Percentiles rank a stretch among this genome's conserved stretches.
phyloP scores from a whole-genome alignment of 2,888 invertebrate genomes.

The Heliconius cydno region DNA sequence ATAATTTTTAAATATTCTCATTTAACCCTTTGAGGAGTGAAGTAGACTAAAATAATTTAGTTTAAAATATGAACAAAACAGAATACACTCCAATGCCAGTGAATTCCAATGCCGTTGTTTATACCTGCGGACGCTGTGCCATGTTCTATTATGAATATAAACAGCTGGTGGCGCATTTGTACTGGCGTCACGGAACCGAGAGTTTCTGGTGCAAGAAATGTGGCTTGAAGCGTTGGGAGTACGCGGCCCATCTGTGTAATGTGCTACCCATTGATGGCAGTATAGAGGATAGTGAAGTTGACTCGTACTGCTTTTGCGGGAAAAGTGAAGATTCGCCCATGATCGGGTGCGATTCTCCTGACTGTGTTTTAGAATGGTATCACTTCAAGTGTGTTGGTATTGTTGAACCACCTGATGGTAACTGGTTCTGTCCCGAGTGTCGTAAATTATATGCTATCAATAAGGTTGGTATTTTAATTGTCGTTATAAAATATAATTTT shows the following conservation, averaged over 20 bases:
- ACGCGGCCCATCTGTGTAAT: slow-evolving; percentile 65
- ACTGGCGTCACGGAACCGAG: slow-evolving; percentile 72
- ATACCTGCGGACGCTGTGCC: slow-evolving; percentile 62
- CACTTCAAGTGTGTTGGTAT: slow-evolving; percentile 69
- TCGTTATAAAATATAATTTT: background rate
- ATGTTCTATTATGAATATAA: slow-evolving; percentile 64
- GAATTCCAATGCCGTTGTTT: slow-evolving; percentile 39
- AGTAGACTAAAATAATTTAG: background rate
- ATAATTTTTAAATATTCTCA: background rate
- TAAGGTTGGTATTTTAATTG: background rate
- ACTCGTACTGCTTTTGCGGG: slow-evolving; percentile 64
- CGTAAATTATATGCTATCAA: slow-evolving; percentile 15
- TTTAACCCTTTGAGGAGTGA: slow-evolving; percentile 20
- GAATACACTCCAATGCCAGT: slow-evolving; percentile 2
- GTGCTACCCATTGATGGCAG: slow-evolving; percentile 62
- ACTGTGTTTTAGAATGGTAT: slow-evolving; percentile 64
- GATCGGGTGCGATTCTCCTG: slow-evolving; percentile 68
- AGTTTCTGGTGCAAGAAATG: slow-evolving; percentile 62
- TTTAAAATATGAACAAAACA: slow-evolving; percentile 34
- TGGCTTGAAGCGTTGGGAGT: slow-evolving; percentile 61
- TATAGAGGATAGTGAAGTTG: slow-evolving; percentile 50
- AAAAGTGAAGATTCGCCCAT: slow-evolving; percentile 59
- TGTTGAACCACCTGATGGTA: slow-evolving; percentile 59
- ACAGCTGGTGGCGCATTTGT: slow-evolving; percentile 66
- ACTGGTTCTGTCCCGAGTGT: slow-evolving; percentile 68